A percentile compares a stretch with the other conserved stretches of the same genome.
Conservation (phyloP, 2,797 vertebrate species). For the Aeoliscus strigatus region DNA sequence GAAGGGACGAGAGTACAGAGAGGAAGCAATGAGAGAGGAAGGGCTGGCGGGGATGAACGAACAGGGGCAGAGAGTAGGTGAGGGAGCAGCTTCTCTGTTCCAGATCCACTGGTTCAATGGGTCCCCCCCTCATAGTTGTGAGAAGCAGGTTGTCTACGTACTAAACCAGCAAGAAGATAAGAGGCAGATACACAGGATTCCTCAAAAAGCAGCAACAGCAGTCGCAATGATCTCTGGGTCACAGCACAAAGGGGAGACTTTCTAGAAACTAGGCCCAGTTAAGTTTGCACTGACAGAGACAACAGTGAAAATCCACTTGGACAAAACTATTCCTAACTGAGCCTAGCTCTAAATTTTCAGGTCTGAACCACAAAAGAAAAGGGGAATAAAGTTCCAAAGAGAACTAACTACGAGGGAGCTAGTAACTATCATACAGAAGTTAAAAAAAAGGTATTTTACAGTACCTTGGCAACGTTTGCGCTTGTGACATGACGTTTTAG, state of each 20-base stretch:
- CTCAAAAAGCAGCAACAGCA: conserved; percentile 49
- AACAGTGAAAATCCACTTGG: conserved; percentile 29
- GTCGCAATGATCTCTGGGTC: conserved; percentile 32
- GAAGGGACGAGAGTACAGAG: conserved; percentile 19
- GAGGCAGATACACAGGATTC: conserved; percentile 24
- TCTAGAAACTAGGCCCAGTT: conserved; percentile 64
- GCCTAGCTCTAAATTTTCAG: conserved; percentile 49
- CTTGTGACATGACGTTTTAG: conserved; percentile 93
- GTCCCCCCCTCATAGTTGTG: conserved; percentile 8
- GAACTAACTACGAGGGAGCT: conserved; percentile 56
- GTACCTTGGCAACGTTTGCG: conserved; percentile 98
- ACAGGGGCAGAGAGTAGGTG: conserved; percentile 9
- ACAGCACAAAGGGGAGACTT: conserved; percentile 38
- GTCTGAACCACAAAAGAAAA: conserved; percentile 48
- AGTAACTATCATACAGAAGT: conserved; percentile 49
- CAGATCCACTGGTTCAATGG: conserved; percentile 18
- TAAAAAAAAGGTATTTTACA: conserved; percentile 71
- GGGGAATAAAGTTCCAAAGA: conserved; percentile 41
- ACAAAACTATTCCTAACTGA: conserved; percentile 54
- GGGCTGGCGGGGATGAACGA: conserved; percentile 3
- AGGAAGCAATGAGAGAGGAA: conserved; percentile 16
- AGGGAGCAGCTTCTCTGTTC: conserved; percentile 31
- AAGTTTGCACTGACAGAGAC: conserved; percentile 30
- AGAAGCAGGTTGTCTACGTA: conserved; percentile 16
- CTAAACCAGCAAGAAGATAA: conserved; percentile 28